Evolutionary conservation across 2,797 vertebrate genomes (phyloP), one percentile per base, ranked within the genome.

Genomic region (Pogoniulus pusillus): DNA sequence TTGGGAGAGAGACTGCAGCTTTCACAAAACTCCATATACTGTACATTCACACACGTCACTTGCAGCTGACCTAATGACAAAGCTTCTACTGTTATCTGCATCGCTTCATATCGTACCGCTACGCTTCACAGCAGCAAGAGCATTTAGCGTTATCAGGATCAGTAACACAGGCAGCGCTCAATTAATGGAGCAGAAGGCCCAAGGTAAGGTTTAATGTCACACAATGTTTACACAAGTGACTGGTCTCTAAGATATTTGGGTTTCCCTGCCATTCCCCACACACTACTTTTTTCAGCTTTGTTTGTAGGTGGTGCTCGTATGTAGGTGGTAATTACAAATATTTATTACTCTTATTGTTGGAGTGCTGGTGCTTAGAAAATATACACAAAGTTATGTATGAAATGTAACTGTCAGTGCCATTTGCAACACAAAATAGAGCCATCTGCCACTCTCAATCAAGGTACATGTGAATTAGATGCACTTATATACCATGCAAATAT

Each of bases 61-160:
- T 94, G 97, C 97, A 97, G 97, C 97, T 98, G 97, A 97, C 93
- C 95, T 49, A 68, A 81, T 34, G 80, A 98, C 97, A 98, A 96
- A 96, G 96, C 84, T 93, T 55, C 96, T 91, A 93, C 89, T 97
- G 97, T 97, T 97, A 96, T 92, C 95, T 85, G 66, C 87, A 92
- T 82, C 96, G 91, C 94, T 97, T 97, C 93, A 72, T 92, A 94
- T 90, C 95, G 91, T 30, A 54, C 77, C 81, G 92, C 93, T 86
- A 39, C 58, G 63, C 92, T 87, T 47, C 19, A 8, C 92, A 93
- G 88, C 89, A 95, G 89, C 80, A 88, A 87, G 78, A 94, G 64
- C 81, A 34, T 35, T 86, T 70, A 93, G 49, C 5, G 1, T 12
- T 12, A 74, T 82, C 93, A 93, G 93, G 68, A 49, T 79, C 53